Percentiles rank a stretch among this genome's conserved stretches.
Evolutionary conservation across 2,888 invertebrate genomes (phyloP).

Genomic region (Apoderus coryli): DNA sequence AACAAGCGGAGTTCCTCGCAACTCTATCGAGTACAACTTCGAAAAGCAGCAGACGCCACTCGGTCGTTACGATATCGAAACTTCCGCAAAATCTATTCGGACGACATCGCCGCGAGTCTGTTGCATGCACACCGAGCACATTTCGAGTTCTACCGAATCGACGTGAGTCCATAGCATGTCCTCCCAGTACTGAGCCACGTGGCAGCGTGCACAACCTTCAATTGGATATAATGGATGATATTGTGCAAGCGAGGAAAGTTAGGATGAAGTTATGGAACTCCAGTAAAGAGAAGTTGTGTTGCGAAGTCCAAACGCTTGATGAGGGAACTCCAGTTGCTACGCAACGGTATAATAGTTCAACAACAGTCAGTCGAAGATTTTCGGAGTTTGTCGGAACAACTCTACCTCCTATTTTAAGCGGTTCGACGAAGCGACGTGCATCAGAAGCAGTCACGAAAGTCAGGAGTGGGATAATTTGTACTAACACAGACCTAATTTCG

Average conservation of each 20-base stretch:
- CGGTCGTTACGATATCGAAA: constrained; percentile 74
- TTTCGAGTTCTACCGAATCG: constrained; percentile 32
- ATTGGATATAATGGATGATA: constrained; percentile 80
- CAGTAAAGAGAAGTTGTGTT: constrained; percentile 58
- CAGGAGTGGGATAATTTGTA: constrained; percentile 54
- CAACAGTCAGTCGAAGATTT: constrained; percentile 42
- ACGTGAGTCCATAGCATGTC: constrained; percentile 32
- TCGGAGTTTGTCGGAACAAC: constrained; percentile 57
- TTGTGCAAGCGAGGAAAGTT: constrained; percentile 67
- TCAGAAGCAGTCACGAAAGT: constrained; percentile 41
- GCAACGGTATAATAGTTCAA: constrained; percentile 51
- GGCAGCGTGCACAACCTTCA: constrained; percentile 72
- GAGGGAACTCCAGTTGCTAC: constrained; percentile 39
- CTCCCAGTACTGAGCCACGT: constrained; percentile 56
- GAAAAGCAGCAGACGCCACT: constrained; percentile 67
- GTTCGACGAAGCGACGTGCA: constrained; percentile 45
- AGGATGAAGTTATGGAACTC: constrained; percentile 77
- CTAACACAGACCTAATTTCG: constrained; percentile 66
- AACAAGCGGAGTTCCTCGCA: constrained; percentile 70
- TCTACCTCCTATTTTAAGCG: constrained; percentile 42
- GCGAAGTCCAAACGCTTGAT: constrained; percentile 69
- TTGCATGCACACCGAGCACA: constrained; percentile 57
- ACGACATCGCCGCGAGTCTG: constrained; percentile 63
- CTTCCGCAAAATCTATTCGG: constrained; percentile 66
- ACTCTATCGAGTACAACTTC: constrained; percentile 63